A percentile compares a stretch with the other conserved stretches of the same genome.
Conservation (phyloP, 2,888 invertebrate genomes). For the Amblyteles armatorius region DNA sequence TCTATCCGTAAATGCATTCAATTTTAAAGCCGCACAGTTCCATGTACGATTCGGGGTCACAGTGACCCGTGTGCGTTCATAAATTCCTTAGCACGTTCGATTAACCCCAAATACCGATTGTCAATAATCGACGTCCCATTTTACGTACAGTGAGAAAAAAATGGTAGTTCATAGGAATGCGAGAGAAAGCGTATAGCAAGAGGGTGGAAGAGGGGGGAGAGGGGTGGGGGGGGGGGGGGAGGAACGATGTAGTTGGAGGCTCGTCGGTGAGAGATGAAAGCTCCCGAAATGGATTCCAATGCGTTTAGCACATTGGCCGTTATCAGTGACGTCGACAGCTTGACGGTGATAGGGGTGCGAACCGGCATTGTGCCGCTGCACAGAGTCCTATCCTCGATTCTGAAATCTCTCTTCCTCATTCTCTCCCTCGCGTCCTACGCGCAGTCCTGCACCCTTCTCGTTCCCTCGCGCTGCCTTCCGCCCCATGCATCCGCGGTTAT, state of each 20-base stretch:
- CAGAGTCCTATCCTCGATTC: conserved; percentile 73
- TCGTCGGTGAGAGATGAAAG: conserved; percentile 63
- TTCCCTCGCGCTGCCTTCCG: neutral
- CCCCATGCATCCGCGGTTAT: conserved; percentile 40
- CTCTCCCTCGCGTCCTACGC: neutral
- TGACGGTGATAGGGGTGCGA: conserved; percentile 78
- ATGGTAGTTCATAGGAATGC: too few relatives aligned
- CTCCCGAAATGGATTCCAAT: conserved; percentile 76
- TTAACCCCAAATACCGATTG: too few relatives aligned
- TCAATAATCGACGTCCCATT: too few relatives aligned
- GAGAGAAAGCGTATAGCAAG: neutral
- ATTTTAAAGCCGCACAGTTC: too few relatives aligned
- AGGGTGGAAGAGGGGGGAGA: neutral
- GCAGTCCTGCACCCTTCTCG: conserved; percentile 12
- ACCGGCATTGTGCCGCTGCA: conserved; percentile 75
- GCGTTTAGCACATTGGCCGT: conserved; percentile 78
- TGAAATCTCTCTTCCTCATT: conserved; percentile 68
- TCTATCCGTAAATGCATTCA: too few relatives aligned
- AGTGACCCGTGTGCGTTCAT: too few relatives aligned
- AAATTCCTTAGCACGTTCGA: too few relatives aligned
- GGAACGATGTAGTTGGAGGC: conserved; percentile 63
- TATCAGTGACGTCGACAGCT: conserved; percentile 77
- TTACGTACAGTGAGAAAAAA: too few relatives aligned
- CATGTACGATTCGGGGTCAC: too few relatives aligned
- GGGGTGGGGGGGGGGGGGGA: conserved; percentile 16